phyloP scores from a whole-genome alignment of 2,888 invertebrate species.

The Coecobrya sp. region DNA sequence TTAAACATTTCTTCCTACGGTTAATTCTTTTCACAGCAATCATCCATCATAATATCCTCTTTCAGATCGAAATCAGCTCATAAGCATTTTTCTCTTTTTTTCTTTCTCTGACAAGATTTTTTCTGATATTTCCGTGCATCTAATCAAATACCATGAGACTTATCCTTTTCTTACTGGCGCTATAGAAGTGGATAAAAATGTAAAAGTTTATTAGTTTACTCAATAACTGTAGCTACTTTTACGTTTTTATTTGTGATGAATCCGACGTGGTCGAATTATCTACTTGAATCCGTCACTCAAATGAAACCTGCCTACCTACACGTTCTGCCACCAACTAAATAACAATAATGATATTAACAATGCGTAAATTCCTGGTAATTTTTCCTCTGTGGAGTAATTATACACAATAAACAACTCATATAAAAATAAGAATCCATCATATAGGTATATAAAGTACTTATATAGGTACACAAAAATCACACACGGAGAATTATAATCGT shows the following conservation, averaged over 20 bases:
- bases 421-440: constrained; percentile 51
- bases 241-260: constrained; percentile 27
- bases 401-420: constrained; percentile 68
- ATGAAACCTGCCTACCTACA: neutral
- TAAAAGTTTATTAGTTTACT: constrained; percentile 51
- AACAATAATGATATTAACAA: constrained; percentile 58
- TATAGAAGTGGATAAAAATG: constrained; percentile 24
- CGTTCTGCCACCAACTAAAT: neutral
- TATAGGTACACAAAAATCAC: constrained; percentile 17
- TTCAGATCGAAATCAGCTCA: constrained; percentile 80
- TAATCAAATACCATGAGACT: constrained; percentile 64
- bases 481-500: constrained; percentile 35
- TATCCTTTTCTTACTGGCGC: constrained; percentile 14
- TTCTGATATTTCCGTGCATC: constrained; percentile 72
- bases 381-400: constrained; percentile 60
- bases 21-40: constrained; percentile 77
- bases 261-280: constrained; percentile 48
- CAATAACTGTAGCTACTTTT: neutral
- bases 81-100: constrained; percentile 61
- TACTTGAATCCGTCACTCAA: constrained; percentile 52
- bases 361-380: constrained; percentile 67
- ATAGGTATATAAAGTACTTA: constrained; percentile 26
- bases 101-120: constrained; percentile 57
- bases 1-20: constrained; percentile 2
- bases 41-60: constrained; percentile 81